Conservation (phyloP, 1,140 invertebrate genomes). For the Zaprionus inermis region DNA sequence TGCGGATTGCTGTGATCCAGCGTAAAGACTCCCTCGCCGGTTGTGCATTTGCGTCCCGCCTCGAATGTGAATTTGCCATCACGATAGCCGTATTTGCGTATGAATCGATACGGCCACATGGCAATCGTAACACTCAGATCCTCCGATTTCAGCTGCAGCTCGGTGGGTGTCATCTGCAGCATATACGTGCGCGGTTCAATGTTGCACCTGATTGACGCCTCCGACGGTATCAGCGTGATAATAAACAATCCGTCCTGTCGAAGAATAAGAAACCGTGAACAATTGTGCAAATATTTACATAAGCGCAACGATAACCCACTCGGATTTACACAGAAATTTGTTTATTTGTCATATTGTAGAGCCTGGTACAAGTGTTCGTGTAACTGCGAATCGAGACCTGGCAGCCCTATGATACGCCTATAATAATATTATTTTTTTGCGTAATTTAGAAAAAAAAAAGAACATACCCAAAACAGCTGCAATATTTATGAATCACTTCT, state of each 20-base stretch:
- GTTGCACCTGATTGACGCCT: conserved; percentile 90
- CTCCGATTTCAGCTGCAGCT: conserved; percentile 90
- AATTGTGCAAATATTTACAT: neutral
- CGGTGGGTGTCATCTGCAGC: conserved; percentile 89
- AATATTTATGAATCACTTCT: neutral
- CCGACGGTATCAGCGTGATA: conserved; percentile 91
- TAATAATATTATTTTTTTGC: too few relatives aligned
- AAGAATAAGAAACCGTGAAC: neutral
- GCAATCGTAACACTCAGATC: conserved; percentile 87
- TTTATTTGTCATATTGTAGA: neutral
- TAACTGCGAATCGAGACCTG: too few relatives aligned
- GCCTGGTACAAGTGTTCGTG: too few relatives aligned
- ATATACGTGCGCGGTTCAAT: conserved; percentile 90
- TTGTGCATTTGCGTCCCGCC: conserved; percentile 94
- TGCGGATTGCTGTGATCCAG: conserved; percentile 91
- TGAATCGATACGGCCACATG: conserved; percentile 95
- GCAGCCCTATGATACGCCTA: too few relatives aligned
- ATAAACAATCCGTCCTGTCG: conserved; percentile 89
- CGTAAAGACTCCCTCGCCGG: conserved; percentile 93
- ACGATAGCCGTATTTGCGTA: conserved; percentile 92
- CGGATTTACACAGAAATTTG: neutral
- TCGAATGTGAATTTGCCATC: conserved; percentile 94
- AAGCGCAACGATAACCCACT: neutral
- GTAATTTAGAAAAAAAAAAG: too few relatives aligned
- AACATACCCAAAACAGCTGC: neutral